These are phyloP conservation scores for Radopholus similis DNA, from an alignment of 1,140 invertebrate species.

Conservation along the genomic window DNA sequence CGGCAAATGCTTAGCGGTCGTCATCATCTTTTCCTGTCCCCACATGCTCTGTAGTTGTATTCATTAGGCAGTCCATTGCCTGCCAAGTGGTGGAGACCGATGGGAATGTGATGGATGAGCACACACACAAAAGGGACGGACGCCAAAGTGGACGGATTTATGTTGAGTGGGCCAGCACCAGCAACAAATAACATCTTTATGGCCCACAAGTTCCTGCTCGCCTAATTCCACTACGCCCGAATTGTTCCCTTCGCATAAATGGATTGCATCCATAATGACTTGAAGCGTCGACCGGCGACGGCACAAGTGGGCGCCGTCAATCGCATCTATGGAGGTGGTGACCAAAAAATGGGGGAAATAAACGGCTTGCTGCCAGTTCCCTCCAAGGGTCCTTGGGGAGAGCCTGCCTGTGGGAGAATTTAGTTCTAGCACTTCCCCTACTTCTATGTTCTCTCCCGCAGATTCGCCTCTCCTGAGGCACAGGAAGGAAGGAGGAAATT, in stretches of 20 bases:
- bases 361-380: too few relatives aligned
- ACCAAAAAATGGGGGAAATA: neutral
- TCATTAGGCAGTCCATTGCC: too few relatives aligned
- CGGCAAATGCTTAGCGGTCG: neutral
- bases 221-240: neutral
- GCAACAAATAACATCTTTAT: neutral
- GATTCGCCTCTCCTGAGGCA: too few relatives aligned
- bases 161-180: neutral
- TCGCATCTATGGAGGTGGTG: neutral
- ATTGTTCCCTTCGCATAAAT: neutral
- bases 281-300: neutral
- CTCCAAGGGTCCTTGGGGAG: too few relatives aligned
- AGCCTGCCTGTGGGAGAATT: neutral
- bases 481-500: neutral
- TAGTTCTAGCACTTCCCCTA: neutral
- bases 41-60: neutral
- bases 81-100: too few relatives aligned
- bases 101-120: too few relatives aligned
- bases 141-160: neutral
- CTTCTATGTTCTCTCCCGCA: neutral
- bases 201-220: neutral
- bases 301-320: neutral
- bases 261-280: constrained; percentile 4
- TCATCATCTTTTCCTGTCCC: neutral
- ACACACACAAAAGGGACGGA: neutral